phyloP scores from a whole-genome alignment of 2,888 invertebrate species.

The Drosophila kanekoi region DNA sequence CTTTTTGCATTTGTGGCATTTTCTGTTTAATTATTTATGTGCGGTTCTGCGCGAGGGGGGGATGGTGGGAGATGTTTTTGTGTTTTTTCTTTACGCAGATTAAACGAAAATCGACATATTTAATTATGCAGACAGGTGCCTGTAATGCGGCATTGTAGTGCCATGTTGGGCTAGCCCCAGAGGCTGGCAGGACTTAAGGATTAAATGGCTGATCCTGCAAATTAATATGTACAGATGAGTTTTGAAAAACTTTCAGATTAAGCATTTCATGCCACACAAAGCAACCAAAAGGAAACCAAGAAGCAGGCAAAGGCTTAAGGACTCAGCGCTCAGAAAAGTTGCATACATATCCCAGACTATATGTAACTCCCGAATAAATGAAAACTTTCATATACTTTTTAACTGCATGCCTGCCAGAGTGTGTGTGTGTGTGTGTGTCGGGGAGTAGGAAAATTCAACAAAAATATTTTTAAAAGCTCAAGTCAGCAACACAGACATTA shows the following conservation, averaged over 20 bases:
- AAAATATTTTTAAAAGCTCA: conserved; percentile 75
- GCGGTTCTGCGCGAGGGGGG: conserved; percentile 45
- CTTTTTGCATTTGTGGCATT: conserved; percentile 80
- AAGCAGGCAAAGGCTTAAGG: conserved; percentile 5
- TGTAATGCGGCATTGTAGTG: conserved; percentile 73
- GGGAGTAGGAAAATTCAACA: conserved; percentile 50
- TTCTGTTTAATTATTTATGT: conserved; percentile 80
- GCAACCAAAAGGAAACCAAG: neutral
- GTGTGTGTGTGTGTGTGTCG: conserved; percentile 35
- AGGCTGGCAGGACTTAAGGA: neutral
- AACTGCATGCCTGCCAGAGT: neutral
- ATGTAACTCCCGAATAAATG: conserved; percentile 22
- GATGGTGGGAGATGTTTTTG: conserved; percentile 9
- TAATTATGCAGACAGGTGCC: conserved; percentile 78
- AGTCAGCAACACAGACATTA: conserved; percentile 58
- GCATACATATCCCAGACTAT: conserved; percentile 10
- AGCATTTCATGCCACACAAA: conserved; percentile 23
- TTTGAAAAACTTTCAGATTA: conserved; percentile 17
- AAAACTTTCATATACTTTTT: conserved; percentile 24
- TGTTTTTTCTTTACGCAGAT: conserved; percentile 49
- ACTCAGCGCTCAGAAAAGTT: conserved; percentile 8
- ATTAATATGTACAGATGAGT: conserved; percentile 21
- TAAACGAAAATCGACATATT: conserved; percentile 79
- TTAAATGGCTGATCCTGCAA: conserved; percentile 9
- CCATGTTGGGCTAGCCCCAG: conserved; percentile 24